Conservation (phyloP, 2,888 invertebrate genomes). For the Esperia sulphurella region DNA sequence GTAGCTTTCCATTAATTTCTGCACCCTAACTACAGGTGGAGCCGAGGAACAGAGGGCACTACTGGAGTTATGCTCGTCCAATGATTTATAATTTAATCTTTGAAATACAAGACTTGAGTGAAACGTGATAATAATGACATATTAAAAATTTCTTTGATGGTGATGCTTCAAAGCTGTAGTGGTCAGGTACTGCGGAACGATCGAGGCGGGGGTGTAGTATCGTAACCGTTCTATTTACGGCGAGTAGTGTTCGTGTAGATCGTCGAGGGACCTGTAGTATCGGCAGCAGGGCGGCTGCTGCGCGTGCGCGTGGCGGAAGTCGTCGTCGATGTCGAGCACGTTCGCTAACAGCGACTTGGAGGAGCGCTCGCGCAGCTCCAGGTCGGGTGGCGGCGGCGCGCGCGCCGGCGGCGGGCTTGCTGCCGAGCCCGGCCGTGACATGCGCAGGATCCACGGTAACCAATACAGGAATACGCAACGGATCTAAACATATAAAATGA, state of each 20-base stretch:
- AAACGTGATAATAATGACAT: conserved; percentile 40
- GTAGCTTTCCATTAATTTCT: conserved; percentile 67
- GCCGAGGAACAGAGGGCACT: conserved; percentile 70
- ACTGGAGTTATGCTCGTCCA: conserved; percentile 66
- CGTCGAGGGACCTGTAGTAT: conserved; percentile 86
- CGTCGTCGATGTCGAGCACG: conserved; percentile 98
- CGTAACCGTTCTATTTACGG: conserved; percentile 78
- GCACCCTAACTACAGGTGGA: conserved; percentile 69
- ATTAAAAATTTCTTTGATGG: conserved; percentile 16
- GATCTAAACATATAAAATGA: conserved; percentile 76
- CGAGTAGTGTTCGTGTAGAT: conserved; percentile 80
- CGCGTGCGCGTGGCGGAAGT: conserved; percentile 90
- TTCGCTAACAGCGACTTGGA: conserved; percentile 97
- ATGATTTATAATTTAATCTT: conserved; percentile 48
- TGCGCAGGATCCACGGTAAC: conserved; percentile 97
- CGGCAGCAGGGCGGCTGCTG: conserved; percentile 86
- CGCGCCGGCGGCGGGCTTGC: conserved; percentile 82
- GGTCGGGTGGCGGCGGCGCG: conserved; percentile 88
- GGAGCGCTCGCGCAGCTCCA: conserved; percentile 93
- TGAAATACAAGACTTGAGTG: conserved; percentile 37
- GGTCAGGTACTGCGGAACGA: conserved; percentile 74
- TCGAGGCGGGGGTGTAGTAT: conserved; percentile 72
- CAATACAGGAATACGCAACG: conserved; percentile 96
- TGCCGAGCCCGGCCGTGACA: conserved; percentile 87
- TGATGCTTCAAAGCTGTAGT: conserved; percentile 50